Base-by-base conservation (phyloP, 2,113 vertebrate genomes). In the Myotis yumanensis region DNA sequence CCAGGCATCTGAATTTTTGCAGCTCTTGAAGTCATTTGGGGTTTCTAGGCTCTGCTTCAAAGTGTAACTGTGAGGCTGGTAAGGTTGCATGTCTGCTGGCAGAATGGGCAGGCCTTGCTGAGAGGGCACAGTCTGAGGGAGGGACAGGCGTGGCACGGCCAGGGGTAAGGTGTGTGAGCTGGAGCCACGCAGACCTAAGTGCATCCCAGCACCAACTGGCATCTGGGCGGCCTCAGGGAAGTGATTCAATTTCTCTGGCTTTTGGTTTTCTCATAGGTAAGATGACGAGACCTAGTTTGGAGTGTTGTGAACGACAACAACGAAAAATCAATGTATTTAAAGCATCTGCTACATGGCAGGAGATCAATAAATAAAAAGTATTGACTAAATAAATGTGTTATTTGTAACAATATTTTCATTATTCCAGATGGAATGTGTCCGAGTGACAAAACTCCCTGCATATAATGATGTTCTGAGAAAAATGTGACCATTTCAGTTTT, bases 181-280 rank as follows among this genome's bases (percentile, higher is more conserved):
- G 62, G 75, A 89, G n/a, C n/a, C 77, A 86, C 16, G 11, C 25
- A 25, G 77, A 68, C 12, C 23, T 2, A 0, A 15, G 18, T 30
- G 35, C 89, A 72, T 81, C 89, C 59, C 71, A 85, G 68, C 86
- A 71, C 62, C 28, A 52, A 77, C 89, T 93, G 96, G 80, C 4
- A 87, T 17, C 23, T 80, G 17, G 0, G 37, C 32, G 30, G 23
- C 62, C 90, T 72, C 14, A 0, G 59, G 59, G 75, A 89, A 95
- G 68, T 94, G 69, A 59, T 17, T 83, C 32, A 59, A 77, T 3
- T 43, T 87, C 64, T 85, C 16, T 37, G 66, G 30, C 17, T 76
- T 93, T 94, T 20, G 4, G 32, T 86, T 87, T 97, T 73, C 62
- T 90, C 68, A 9, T 4, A 87, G 32, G 68, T 85, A 92, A 48